Base-by-base conservation (phyloP, 2,888 invertebrate species). In the Noctua comes region DNA sequence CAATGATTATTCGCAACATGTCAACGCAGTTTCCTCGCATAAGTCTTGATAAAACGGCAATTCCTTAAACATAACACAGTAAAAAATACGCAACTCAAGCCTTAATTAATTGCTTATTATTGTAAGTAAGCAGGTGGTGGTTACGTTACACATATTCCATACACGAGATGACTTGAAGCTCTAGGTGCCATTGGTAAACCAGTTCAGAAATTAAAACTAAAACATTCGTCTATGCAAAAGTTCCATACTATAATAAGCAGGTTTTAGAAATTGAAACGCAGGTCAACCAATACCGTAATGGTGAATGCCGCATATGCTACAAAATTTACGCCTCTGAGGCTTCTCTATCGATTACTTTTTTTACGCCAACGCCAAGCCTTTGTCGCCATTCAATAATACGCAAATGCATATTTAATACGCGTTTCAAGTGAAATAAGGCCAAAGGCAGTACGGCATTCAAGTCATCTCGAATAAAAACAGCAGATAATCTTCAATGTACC, bases 401-500 rank as follows among this genome's bases (percentile, higher is more conserved):
- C 66, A 18, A 43, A 43, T 43, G 18, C 43, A 46, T 66, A 43
- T 66, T 43, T 43, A 43, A 43, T 64, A 36, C 13, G 48, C 46
- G 27, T 7, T 65, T 24, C 65, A 24, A n/a, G 27, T 46, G 11
- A 27, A 68, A 27, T 36, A 46, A 27, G 27, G 11, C 21, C 43
- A 31, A 72, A 27, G 10, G 43, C 27, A 68, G 16, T 16, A 1
- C 24, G 16, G 31, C 54, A 68, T 75, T 85, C 87, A 89, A 84
- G 82, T 87, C 80, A 88, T 90, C 90, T 91, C 90, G 83, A 66
- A 69, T 76, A 86, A 72, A 82, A 89, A 86, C 89, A 88, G 85
- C 87, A 82, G 82, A 79, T 87, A 90, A 91, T 90, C 93, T 92
- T 93, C 91, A 91, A 92, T 91, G 84, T 90, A 90, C 90, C 89